Evolutionary conservation across 2,888 invertebrate genomes (phyloP), one percentile per base, ranked within the genome.

Genomic region (Archaeoteleia sp.): DNA sequence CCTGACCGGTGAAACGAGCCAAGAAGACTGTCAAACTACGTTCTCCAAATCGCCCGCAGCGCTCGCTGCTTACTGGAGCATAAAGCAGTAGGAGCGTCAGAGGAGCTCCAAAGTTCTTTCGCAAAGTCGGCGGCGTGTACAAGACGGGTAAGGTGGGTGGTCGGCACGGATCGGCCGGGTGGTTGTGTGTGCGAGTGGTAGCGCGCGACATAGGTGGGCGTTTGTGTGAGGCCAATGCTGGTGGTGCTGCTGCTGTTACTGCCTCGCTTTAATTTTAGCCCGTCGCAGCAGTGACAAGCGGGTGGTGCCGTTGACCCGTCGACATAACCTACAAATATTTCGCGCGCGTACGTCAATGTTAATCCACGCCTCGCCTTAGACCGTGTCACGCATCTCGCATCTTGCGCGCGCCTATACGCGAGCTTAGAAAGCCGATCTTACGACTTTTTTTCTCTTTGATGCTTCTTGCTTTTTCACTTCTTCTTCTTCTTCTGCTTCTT

Each of bases 211-310:
- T 74, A 70, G 60, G 71, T 71, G 73, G 75, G 32, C 54, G 14
- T n/a, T n/a, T n/a, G n/a, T n/a, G n/a, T n/a, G n/a, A n/a, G n/a
- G n/a, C n/a, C n/a, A n/a, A n/a, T n/a, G n/a, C n/a, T n/a, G n/a
- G n/a, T n/a, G n/a, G n/a, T n/a, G n/a, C n/a, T n/a, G n/a, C n/a
- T n/a, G n/a, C n/a, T n/a, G n/a, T n/a, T n/a, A n/a, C n/a, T n/a
- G n/a, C n/a, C n/a, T n/a, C 74, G 80, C 80, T 83, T 83, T 84
- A 83, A 82, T 82, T 83, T 83, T 83, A 84, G 80, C 77, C 70
- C 62, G 68, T 69, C 62, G 68, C 63, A 70, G 75, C 75, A 37
- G 29, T 48, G 55, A 42, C 48, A 39, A 54, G 68, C 37, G 62
- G 62, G 67, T 70, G 72, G 75, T 78, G 81, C 75, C 82, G 79